Evolutionary conservation across 2,888 invertebrate genomes (phyloP).

Genomic region (Hirudinaria manillensis): DNA sequence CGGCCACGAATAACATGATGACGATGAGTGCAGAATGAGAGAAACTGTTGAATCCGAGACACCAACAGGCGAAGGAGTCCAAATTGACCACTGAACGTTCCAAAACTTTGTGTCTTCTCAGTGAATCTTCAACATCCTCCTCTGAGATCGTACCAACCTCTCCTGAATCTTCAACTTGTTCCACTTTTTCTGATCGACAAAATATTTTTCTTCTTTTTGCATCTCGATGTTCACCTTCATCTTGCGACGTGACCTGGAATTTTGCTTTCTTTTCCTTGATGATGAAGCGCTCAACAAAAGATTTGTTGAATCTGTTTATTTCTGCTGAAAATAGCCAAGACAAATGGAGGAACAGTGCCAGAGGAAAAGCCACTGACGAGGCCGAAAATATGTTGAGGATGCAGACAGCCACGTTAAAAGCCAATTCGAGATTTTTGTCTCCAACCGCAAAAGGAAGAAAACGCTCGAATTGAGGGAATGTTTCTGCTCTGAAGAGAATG

Average conservation of each 20-base stretch:
- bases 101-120: conserved; percentile 9
- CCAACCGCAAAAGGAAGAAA: neutral
- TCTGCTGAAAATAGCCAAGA: neutral
- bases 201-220: neutral
- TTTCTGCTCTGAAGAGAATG: neutral
- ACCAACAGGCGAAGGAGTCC: conserved; percentile 5
- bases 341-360: neutral
- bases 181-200: neutral
- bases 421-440: neutral
- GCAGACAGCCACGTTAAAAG: neutral
- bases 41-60: neutral
- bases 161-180: neutral
- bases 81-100: neutral
- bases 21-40: conserved; percentile 12
- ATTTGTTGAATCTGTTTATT: neutral
- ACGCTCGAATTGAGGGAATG: neutral
- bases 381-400: neutral
- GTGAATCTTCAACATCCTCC: neutral
- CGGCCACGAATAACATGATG: neutral
- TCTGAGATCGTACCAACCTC: neutral
- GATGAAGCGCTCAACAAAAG: neutral
- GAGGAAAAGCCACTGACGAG: neutral
- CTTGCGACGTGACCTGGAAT: neutral
- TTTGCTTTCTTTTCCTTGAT: neutral
- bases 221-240: neutral